Evolutionary conservation across 2,888 invertebrate species (phyloP).

Genomic region (Deilephila elpenor): DNA sequence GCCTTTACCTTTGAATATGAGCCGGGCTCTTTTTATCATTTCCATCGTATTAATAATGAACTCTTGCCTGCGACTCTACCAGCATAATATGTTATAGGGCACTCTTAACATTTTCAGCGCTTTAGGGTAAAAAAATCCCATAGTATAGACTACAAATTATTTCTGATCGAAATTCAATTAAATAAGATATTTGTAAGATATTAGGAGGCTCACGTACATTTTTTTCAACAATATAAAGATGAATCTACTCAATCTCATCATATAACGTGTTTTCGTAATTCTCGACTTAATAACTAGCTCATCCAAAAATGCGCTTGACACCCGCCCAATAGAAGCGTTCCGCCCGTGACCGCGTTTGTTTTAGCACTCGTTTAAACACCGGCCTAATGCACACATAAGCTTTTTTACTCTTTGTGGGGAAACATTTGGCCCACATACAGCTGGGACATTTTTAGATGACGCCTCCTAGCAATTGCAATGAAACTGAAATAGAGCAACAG

Average conservation of each 20-base stretch:
- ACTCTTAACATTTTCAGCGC: not conserved
- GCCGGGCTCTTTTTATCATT: not conserved
- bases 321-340: slow-evolving; percentile 41
- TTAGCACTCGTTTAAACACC: slow-evolving; percentile 54
- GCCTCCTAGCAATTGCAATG: slow-evolving; percentile 11
- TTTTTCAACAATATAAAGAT: no score
- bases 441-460: slow-evolving; percentile 2
- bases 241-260: no score
- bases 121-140: not conserved
- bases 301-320: slow-evolving; percentile 42
- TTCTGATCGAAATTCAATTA: no score
- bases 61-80: not conserved
- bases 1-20: slow-evolving; percentile 37
- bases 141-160: not conserved
- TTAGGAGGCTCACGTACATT: no score
- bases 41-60: not conserved
- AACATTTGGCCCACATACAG: slow-evolving; percentile 24
- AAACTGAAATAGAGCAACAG: slow-evolving; percentile 14
- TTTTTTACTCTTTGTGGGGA: slow-evolving; percentile 4
- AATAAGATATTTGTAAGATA: no score
- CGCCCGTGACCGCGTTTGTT: slow-evolving; percentile 46
- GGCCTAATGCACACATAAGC: slow-evolving; percentile 37
- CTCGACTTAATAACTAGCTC: not conserved
- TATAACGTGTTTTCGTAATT: no score
- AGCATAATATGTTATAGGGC: not conserved